Evolutionary conservation across 2,113 vertebrate species (phyloP).

Genomic region (Lates calcarifer): DNA sequence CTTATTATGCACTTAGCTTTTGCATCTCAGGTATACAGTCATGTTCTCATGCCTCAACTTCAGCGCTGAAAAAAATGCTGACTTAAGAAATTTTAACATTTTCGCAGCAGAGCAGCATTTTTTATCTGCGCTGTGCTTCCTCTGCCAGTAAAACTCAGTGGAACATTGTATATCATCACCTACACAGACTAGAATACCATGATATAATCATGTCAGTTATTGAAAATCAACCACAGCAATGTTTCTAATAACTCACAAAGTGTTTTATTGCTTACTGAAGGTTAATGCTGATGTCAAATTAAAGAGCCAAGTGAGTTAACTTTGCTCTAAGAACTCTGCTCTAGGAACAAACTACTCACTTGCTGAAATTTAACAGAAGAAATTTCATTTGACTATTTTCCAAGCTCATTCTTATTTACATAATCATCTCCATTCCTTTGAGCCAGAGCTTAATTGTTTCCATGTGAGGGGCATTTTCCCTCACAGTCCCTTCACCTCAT

Average conservation of each 20-base stretch:
- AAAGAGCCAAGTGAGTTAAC: background rate
- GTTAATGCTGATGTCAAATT: background rate
- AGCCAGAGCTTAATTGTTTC: slow-evolving; percentile 58
- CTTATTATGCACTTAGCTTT: background rate
- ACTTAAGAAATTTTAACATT: slow-evolving; percentile 23
- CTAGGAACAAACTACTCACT: slow-evolving; percentile 72
- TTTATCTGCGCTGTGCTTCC: slow-evolving; percentile 45
- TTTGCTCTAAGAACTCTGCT: background rate
- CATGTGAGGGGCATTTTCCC: slow-evolving; percentile 67
- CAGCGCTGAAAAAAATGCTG: slow-evolving; percentile 49
- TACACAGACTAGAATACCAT: slow-evolving; percentile 23
- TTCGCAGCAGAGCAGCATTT: slow-evolving; percentile 43
- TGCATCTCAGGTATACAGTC: slow-evolving; percentile 2
- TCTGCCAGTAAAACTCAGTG: slow-evolving; percentile 72
- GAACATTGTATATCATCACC: slow-evolving; percentile 60
- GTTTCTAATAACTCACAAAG: slow-evolving; percentile 23
- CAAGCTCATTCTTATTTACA: slow-evolving; percentile 60
- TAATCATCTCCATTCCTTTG: slow-evolving; percentile 41
- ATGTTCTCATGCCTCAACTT: slow-evolving; percentile 21
- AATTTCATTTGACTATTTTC: slow-evolving; percentile 73
- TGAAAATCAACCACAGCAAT: slow-evolving; percentile 42
- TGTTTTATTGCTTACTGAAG: background rate
- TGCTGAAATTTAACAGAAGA: slow-evolving; percentile 23
- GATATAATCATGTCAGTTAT: slow-evolving; percentile 21
- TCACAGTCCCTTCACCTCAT: slow-evolving; percentile 9